Base-by-base conservation (phyloP, 2,888 invertebrate genomes). In the Rhagophthalmus giganteus region DNA sequence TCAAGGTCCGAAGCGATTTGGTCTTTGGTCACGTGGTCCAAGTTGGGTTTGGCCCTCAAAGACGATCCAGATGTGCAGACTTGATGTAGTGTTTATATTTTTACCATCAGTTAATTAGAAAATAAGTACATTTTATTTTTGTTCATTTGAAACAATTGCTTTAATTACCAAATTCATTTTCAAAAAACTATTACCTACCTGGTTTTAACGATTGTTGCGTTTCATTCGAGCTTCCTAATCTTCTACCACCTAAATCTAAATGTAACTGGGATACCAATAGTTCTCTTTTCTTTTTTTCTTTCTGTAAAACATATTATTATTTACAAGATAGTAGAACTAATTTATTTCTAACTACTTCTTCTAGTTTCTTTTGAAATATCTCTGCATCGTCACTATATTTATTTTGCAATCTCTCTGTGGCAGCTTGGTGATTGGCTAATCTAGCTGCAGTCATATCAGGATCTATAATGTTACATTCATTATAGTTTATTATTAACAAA, bases 341-440 rank as follows among this genome's bases (percentile, higher is more conserved):
- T 12, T 2, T 14, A 15, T 30, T n/a, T 27, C 41, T 45, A 27
- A 47, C 35, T 57, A 76, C 76, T 68, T 73, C 69, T 66, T 75
- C 68, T 51, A 69, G 60, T 60, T 72, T 72, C 47, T 66, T 59
- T 54, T 70, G 54, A 51, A 69, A 68, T 42, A 64, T 59, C 54
- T 69, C 69, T 26, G 70, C 67, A 54, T 68, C 69, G 41, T 52
- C 52, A 6, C 70, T 59, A 54, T 77, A 76, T 32, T 74, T 68
- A 57, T 75, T 72, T 58, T 79, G 78, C 67, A 78, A 69, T 46
- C 64, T 71, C 54, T 71, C 64, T 38, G 75, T 65, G 1, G 71
- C 66, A 32, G 63, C 58, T 61, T 77, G 74, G 37, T 77, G 68
- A 14, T 69, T 72, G 35, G 63, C 60, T 11, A 74, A 44, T 51